Percentiles rank a stretch among this genome's conserved stretches.
Evolutionary conservation across 2,797 vertebrate genomes (phyloP).

Genomic region (Lepilemur ruficaudatus): DNA sequence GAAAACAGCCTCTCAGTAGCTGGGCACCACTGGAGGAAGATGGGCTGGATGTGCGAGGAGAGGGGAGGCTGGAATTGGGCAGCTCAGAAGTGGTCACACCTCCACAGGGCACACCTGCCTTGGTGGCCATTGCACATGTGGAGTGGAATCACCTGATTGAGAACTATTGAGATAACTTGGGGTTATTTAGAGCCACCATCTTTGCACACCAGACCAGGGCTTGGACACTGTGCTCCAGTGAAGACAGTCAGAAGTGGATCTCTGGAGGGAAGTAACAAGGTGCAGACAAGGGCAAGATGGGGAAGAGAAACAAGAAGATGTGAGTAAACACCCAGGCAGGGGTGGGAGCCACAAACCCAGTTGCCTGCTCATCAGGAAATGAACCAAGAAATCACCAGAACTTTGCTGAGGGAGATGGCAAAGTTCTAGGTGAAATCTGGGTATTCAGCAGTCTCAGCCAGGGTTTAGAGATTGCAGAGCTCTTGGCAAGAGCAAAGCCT

Average conservation of each 20-base stretch:
- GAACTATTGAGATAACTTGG: not conserved
- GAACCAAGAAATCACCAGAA: not conserved
- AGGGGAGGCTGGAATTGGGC: not conserved
- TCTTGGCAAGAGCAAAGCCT: not conserved
- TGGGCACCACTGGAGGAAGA: not conserved
- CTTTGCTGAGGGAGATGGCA: not conserved
- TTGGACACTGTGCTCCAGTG: not conserved
- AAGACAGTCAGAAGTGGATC: not conserved
- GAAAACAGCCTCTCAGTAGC: not conserved
- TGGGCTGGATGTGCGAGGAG: not conserved
- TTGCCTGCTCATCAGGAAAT: not conserved
- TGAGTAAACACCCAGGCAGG: not conserved
- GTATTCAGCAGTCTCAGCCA: not conserved
- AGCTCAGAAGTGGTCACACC: not conserved
- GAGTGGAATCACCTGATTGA: not conserved
- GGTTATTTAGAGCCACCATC: not conserved
- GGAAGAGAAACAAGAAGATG: not conserved
- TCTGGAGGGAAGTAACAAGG: not conserved
- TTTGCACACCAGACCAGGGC: not conserved
- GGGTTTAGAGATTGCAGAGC: not conserved
- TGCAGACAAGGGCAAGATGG: not conserved
- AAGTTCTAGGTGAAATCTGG: not conserved
- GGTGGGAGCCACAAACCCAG: not conserved
- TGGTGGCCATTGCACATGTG: not conserved
- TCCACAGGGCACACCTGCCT: not conserved